These are phyloP conservation scores for Yponomeuta malinellus DNA, from an alignment of 2,888 invertebrate species.

Conservation along the genomic window DNA sequence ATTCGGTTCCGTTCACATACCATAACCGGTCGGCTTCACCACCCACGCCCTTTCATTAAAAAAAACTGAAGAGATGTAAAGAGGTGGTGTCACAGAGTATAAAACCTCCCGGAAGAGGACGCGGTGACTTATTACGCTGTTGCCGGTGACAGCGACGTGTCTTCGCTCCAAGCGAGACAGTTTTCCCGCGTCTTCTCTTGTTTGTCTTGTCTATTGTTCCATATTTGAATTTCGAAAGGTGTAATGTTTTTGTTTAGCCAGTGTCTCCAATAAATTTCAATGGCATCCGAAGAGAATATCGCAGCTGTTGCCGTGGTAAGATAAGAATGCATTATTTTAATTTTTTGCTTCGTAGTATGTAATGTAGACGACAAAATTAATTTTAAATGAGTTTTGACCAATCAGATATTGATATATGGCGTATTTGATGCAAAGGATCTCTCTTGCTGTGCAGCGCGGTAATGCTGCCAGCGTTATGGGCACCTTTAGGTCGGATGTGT, in stretches of 20 bases:
- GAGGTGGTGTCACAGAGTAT: slow-evolving; percentile 21
- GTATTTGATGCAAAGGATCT: too few species aligned
- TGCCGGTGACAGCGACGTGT: slow-evolving; percentile 7
- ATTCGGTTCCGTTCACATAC: slow-evolving; percentile 70
- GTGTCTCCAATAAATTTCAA: slow-evolving; percentile 1
- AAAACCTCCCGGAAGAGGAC: slow-evolving; percentile 27
- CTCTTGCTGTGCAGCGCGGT: too few species aligned
- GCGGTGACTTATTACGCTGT: slow-evolving; percentile 23
- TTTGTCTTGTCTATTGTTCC: slow-evolving; percentile 4
- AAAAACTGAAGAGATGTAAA: not conserved
- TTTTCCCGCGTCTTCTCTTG: slow-evolving; percentile 22
- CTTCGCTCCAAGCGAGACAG: slow-evolving; percentile 20
- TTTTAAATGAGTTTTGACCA: not conserved
- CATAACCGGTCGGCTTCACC: slow-evolving; percentile 71
- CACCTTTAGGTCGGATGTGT: too few species aligned
- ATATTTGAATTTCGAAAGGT: slow-evolving; percentile 22
- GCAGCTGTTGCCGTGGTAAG: slow-evolving; percentile 54
- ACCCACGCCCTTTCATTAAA: slow-evolving; percentile 12
- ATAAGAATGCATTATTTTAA: slow-evolving; percentile 13
- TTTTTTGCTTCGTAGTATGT: not conserved
- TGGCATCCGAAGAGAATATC: slow-evolving; percentile 52
- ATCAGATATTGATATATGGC: too few species aligned
- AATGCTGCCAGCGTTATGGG: too few species aligned
- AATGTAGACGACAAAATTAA: not conserved
- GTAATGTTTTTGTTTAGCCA: slow-evolving; percentile 26